Percentiles rank a stretch among this genome's conserved stretches.
Conservation (phyloP, 2,888 invertebrate species). For the Heliconius ethilla region DNA sequence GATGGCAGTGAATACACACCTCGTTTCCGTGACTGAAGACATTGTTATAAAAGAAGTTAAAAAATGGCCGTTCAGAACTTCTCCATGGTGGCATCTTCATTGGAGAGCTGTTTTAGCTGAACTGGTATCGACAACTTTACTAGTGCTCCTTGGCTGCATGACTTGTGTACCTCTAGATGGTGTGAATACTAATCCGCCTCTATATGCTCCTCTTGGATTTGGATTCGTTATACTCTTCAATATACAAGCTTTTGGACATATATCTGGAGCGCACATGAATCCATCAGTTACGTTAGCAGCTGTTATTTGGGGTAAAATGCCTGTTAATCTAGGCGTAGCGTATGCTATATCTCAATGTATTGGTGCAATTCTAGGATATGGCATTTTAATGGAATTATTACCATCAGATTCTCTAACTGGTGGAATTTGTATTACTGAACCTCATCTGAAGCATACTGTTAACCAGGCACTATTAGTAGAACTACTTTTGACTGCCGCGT, state of each 20-base stretch:
- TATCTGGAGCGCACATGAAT: conserved; percentile 90
- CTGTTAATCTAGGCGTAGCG: conserved; percentile 78
- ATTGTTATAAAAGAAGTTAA: conserved; percentile 35
- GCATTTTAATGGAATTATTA: conserved; percentile 79
- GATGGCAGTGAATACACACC: conserved; percentile 44
- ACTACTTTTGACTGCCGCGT: conserved; percentile 82
- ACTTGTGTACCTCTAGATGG: conserved; percentile 80
- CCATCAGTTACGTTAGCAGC: conserved; percentile 88
- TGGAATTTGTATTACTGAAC: conserved; percentile 84
- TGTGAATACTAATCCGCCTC: conserved; percentile 60
- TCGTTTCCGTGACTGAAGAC: conserved; percentile 42
- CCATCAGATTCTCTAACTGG: conserved; percentile 58
- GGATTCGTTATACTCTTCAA: conserved; percentile 86
- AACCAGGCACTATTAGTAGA: conserved; percentile 84
- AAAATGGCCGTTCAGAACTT: conserved; percentile 31
- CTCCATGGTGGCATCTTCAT: conserved; percentile 39
- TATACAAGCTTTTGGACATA: conserved; percentile 88
- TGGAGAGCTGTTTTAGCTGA: conserved; percentile 82
- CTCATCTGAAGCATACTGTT: conserved; percentile 71
- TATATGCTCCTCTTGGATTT: conserved; percentile 83
- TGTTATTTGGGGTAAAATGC: conserved; percentile 80
- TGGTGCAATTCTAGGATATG: conserved; percentile 87
- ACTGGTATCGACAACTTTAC: conserved; percentile 85
- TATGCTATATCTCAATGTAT: conserved; percentile 85
- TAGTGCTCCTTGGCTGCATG: conserved; percentile 89